Percentiles rank a stretch among this genome's conserved stretches.
These are phyloP conservation scores for Mungos mungo DNA, from an alignment of 2,113 vertebrate genomes.

Conservation along the genomic window DNA sequence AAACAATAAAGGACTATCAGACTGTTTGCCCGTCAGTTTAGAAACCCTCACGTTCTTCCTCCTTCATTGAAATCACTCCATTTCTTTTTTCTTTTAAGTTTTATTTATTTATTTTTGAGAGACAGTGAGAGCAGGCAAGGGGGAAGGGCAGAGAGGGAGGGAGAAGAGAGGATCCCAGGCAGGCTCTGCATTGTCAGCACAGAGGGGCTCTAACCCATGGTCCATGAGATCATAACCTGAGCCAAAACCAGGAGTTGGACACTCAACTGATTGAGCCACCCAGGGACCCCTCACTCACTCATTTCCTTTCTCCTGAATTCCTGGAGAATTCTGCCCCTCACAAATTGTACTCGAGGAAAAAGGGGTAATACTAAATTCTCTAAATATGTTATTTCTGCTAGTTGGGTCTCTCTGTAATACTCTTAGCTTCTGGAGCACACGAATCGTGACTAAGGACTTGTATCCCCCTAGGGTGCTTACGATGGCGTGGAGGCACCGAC, in stretches of 20 bases:
- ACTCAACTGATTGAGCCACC: neutral
- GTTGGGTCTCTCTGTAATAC: neutral
- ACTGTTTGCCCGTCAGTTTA: neutral
- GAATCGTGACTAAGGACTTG: neutral
- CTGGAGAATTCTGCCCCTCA: neutral
- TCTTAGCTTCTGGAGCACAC: neutral
- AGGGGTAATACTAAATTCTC: neutral
- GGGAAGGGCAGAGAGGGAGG: neutral
- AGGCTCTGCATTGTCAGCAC: neutral
- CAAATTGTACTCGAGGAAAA: neutral
- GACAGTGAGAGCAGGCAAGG: neutral
- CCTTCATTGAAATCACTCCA: neutral
- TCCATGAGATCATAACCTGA: neutral
- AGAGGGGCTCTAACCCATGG: neutral
- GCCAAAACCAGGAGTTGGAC: neutral
- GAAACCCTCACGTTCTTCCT: neutral
- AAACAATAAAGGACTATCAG: neutral
- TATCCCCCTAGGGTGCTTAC: neutral
- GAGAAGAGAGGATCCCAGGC: neutral
- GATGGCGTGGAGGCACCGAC: neutral
- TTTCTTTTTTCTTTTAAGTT: neutral
- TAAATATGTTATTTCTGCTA: neutral
- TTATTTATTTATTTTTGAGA: neutral
- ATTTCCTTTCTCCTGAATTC: neutral
- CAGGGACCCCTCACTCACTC: neutral